phyloP scores from a whole-genome alignment of 1,140 invertebrate species.

The Zaprionus lachaisei region DNA sequence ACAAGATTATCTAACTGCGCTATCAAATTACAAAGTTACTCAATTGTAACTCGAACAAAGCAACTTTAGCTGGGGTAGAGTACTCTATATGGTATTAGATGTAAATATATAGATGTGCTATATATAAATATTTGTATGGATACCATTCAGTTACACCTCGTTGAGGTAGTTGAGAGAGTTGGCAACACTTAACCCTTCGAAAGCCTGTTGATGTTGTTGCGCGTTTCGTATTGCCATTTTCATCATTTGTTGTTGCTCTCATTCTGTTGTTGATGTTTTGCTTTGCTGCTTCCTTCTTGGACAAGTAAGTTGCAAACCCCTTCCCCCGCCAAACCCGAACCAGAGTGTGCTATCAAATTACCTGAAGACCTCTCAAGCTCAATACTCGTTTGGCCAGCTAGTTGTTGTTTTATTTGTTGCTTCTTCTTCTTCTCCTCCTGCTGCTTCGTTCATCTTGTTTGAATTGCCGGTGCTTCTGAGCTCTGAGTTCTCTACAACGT shows the following conservation, averaged over 20 bases:
- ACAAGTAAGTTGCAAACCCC: not conserved
- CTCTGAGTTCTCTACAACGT: conserved; percentile 17
- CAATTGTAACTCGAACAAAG: not conserved
- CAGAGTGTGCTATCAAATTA: conserved; percentile 28
- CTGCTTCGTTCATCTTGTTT: conserved; percentile 29
- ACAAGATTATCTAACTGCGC: not conserved
- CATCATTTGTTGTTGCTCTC: conserved; percentile 14
- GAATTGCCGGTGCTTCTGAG: conserved; percentile 39
- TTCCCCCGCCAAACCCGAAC: not conserved
- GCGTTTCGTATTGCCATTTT: conserved; percentile 28
- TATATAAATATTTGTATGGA: conserved; percentile 16
- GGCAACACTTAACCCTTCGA: conserved; percentile 36
- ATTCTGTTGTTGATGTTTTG: conserved; percentile 25
- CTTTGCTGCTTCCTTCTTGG: conserved; percentile 40
- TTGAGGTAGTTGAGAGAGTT: not conserved
- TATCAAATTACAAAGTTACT: not conserved
- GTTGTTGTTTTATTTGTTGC: conserved; percentile 25
- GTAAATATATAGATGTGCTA: not conserved
- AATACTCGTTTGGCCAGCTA: conserved; percentile 55
- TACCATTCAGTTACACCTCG: conserved; percentile 16
- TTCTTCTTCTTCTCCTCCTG: conserved; percentile 40
- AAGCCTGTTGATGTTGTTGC: conserved; percentile 4
- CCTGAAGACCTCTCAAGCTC: conserved; percentile 26
- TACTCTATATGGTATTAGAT: not conserved
- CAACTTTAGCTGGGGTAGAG: not conserved